Percentiles rank a stretch among this genome's conserved stretches.
Evolutionary conservation across 2,888 invertebrate species (phyloP).

Genomic region (Capitulum mitella): DNA sequence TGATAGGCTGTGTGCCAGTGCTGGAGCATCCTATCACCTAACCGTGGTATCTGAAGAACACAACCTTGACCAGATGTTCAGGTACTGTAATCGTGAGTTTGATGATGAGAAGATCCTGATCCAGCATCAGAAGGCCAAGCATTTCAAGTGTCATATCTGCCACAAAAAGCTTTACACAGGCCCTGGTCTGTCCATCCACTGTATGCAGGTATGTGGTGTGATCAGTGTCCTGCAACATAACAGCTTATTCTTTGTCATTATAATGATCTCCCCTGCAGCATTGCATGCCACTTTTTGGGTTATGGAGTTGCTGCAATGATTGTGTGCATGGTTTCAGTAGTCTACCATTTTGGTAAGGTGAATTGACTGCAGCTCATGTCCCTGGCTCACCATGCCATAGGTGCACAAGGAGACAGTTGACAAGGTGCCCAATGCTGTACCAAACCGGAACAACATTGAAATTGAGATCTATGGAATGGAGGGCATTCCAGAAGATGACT

Average conservation of each 20-base stretch:
- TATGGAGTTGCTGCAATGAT: conserved; percentile 24
- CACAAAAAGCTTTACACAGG: conserved; percentile 98
- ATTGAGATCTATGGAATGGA: conserved; percentile 99
- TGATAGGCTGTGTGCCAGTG: no score
- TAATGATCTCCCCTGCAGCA: no score
- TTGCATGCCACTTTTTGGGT: no score
- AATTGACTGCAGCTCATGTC: conserved; percentile 1
- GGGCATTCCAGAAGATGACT: conserved; percentile 92
- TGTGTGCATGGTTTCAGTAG: not conserved
- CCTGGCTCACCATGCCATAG: conserved; percentile 46
- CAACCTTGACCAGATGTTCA: conserved; percentile 46
- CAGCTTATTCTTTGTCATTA: no score
- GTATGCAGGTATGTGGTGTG: conserved; percentile 76
- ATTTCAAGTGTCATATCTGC: conserved; percentile 99
- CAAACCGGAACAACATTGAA: conserved; percentile 95
- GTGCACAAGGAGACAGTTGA: conserved; percentile 99
- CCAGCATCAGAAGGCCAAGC: conserved; percentile 99
- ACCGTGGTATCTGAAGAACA: no score
- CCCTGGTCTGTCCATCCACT: conserved; percentile 96
- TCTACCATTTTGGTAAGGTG: not conserved
- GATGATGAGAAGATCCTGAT: conserved; percentile 99
- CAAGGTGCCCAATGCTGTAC: conserved; percentile 97
- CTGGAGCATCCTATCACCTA: no score
- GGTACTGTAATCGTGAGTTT: conserved; percentile 99
- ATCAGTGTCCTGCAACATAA: not conserved